Conservation (phyloP, 2,113 vertebrate genomes). For the Ameiurus melas region DNA sequence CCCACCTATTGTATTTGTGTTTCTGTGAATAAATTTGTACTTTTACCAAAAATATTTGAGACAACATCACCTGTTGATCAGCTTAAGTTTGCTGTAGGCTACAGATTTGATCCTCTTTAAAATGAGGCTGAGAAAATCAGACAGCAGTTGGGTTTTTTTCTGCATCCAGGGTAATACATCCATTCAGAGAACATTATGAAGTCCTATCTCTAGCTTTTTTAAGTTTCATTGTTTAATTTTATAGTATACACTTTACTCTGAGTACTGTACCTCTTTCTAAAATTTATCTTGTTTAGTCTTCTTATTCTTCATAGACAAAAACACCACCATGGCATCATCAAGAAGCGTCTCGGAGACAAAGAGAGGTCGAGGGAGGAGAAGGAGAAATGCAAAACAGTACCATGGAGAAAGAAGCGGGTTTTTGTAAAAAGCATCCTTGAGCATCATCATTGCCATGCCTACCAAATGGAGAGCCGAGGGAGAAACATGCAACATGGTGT, state of each 20-base stretch:
- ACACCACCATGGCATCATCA: neutral
- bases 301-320: neutral
- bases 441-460: slow-evolving; percentile 53
- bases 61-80: neutral
- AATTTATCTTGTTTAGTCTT: neutral
- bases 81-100: neutral
- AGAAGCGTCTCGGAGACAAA: slow-evolving; percentile 14
- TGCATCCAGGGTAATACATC: neutral
- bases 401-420: slow-evolving; percentile 1
- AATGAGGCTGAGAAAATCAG: neutral
- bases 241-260: too few relatives aligned
- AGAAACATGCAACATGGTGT: neutral
- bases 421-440: slow-evolving; percentile 55
- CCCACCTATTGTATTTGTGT: neutral
- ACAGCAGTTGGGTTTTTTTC: neutral
- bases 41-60: neutral
- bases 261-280: too few relatives aligned
- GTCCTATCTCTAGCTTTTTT: too few relatives aligned
- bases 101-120: neutral
- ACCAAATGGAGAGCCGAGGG: slow-evolving; percentile 27
- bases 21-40: neutral
- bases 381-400: neutral
- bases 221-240: too few relatives aligned
- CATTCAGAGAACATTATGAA: neutral
- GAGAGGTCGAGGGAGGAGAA: neutral